phyloP scores from a whole-genome alignment of 2,888 invertebrate genomes.

The Hofmannophila pseudospretella region DNA sequence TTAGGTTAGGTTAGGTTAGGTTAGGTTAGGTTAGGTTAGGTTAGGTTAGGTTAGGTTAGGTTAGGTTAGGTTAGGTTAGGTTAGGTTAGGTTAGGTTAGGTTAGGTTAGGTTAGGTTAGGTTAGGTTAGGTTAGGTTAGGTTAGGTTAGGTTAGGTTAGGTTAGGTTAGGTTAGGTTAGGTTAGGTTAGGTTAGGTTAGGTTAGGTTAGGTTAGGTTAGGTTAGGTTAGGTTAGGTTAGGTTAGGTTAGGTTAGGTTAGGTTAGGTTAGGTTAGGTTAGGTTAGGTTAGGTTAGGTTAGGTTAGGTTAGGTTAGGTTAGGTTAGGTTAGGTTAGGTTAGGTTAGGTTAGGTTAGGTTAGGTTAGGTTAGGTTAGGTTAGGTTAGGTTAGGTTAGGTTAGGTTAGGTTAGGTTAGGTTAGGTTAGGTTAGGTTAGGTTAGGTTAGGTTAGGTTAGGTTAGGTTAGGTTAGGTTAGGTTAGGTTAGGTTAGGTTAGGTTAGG shows the following conservation, averaged over 20 bases:
- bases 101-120: background rate
- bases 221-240: constrained; percentile 13
- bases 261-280: background rate
- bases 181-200: constrained; percentile 14
- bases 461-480: constrained; percentile 12
- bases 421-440: constrained; percentile 10
- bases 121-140: background rate
- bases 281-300: background rate
- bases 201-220: constrained; percentile 14
- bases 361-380: constrained; percentile 7
- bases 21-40: background rate
- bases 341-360: constrained; percentile 5
- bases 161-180: constrained; percentile 16
- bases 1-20: background rate
- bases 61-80: background rate
- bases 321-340: constrained; percentile 6
- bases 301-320: no score
- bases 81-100: background rate
- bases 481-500: constrained; percentile 12
- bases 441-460: constrained; percentile 13
- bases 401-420: constrained; percentile 7
- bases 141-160: constrained; percentile 12
- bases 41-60: background rate
- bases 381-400: constrained; percentile 9
- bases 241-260: constrained; percentile 3